phyloP scores from a whole-genome alignment of 2,113 vertebrate genomes.

The Cyanocitta stelleri region DNA sequence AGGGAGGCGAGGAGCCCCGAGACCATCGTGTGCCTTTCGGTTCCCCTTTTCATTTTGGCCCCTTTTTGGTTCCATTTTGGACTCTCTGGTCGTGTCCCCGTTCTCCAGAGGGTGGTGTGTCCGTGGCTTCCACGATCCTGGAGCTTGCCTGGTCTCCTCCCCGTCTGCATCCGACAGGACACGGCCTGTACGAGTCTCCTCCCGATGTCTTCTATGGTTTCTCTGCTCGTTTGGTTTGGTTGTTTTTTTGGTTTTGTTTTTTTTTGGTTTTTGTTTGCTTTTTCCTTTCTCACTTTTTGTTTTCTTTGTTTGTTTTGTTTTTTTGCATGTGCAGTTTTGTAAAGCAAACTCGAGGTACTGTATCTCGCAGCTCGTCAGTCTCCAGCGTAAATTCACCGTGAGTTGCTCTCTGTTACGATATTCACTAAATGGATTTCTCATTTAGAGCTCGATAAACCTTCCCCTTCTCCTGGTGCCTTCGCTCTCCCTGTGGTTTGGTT shows the following conservation, averaged over 20 bases:
- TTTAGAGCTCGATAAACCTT: background rate
- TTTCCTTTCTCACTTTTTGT: constrained; percentile 83
- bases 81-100: background rate
- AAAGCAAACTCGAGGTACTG: constrained; percentile 91
- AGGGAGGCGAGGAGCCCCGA: background rate
- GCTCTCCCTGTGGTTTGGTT: background rate
- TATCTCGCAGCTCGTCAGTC: constrained; percentile 93
- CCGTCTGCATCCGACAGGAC: background rate
- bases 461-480: constrained; percentile 12
- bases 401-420: constrained; percentile 83
- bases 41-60: background rate
- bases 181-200: constrained; percentile 21
- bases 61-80: background rate
- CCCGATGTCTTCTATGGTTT: constrained; percentile 46
- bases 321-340: constrained; percentile 97
- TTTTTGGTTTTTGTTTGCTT: constrained; percentile 70
- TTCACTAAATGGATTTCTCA: constrained; percentile 64
- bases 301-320: constrained; percentile 77
- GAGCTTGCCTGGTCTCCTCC: constrained; percentile 15
- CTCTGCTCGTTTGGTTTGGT: constrained; percentile 41
- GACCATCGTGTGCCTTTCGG: background rate
- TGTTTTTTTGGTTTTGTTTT: constrained; percentile 43
- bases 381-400: constrained; percentile 97
- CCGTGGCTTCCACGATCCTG: background rate
- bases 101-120: background rate